Percentiles rank a stretch among this genome's conserved stretches.
Evolutionary conservation across 2,113 vertebrate species (phyloP).

Genomic region (Percina caprodes): DNA sequence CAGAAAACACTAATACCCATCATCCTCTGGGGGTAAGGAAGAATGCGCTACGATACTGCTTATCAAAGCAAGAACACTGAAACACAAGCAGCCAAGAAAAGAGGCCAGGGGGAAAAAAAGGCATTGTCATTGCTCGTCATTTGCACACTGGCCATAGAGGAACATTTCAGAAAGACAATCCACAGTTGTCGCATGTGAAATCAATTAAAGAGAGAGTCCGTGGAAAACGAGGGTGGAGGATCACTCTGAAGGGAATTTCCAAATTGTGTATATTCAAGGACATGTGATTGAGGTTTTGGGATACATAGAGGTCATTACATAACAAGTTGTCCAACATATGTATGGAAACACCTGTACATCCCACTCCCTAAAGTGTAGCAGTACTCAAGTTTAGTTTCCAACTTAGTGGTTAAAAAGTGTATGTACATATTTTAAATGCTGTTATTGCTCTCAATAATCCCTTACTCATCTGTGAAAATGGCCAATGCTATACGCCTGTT

Average conservation of each 20-base stretch:
- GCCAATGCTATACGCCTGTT: not conserved
- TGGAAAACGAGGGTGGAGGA: conserved; percentile 48
- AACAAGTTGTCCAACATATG: not conserved
- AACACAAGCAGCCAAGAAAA: conserved; percentile 70
- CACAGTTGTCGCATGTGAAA: conserved; percentile 69
- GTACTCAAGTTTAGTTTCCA: not conserved
- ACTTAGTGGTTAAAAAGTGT: not conserved
- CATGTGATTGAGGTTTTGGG: conserved; percentile 34
- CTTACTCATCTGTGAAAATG: not conserved
- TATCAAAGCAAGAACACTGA: conserved; percentile 80
- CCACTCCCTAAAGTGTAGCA: not conserved
- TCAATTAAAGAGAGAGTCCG: conserved; percentile 75
- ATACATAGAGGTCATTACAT: conserved; percentile 36
- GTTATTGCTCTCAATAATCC: not conserved
- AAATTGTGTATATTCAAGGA: conserved; percentile 65
- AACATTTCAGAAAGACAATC: conserved; percentile 56
- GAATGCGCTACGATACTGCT: conserved; percentile 64
- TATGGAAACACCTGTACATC: conserved; percentile 7
- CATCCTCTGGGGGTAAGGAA: conserved; percentile 61
- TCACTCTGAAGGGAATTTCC: conserved; percentile 24
- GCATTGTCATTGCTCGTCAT: conserved; percentile 57
- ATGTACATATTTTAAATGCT: not conserved
- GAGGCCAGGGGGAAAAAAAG: conserved; percentile 67
- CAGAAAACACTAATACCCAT: conserved; percentile 78
- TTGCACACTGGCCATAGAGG: conserved; percentile 53